Percentiles rank a stretch among this genome's conserved stretches.
Evolutionary conservation across 2,113 vertebrate genomes (phyloP).

Genomic region (Corvus hawaiiensis): DNA sequence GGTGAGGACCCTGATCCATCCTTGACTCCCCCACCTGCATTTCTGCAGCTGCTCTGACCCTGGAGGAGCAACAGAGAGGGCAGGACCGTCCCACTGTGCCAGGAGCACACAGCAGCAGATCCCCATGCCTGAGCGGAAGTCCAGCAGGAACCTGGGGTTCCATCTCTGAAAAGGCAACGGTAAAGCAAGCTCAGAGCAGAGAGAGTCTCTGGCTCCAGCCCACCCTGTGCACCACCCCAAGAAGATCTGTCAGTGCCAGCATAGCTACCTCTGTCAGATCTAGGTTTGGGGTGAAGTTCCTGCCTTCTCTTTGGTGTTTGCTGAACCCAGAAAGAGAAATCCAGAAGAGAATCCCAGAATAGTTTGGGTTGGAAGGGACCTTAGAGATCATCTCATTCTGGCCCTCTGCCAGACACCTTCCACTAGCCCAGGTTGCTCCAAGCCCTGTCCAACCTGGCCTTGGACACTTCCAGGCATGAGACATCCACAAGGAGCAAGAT

Average conservation of each 20-base stretch:
- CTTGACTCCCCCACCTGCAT: neutral
- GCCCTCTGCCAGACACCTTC: neutral
- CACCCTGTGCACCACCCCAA: neutral
- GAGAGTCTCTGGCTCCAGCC: neutral
- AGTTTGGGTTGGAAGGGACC: neutral
- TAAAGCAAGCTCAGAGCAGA: neutral
- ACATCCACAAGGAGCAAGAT: neutral
- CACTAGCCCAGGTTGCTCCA: neutral
- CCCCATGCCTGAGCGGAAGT: neutral
- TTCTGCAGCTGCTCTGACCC: neutral
- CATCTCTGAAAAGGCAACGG: neutral
- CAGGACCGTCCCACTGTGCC: rapidly evolving
- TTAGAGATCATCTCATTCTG: neutral
- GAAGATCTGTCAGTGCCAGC: rapidly evolving
- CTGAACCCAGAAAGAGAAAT: neutral
- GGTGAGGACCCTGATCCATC: neutral
- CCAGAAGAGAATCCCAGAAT: neutral
- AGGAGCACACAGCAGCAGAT: neutral
- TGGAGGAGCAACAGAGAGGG: neutral
- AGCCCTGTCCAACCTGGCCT: rapidly evolving
- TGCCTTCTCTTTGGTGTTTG: neutral
- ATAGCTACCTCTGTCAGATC: rapidly evolving
- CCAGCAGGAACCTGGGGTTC: neutral
- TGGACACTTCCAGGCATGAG: neutral
- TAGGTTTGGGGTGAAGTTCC: neutral